phyloP scores from a whole-genome alignment of 2,113 vertebrate genomes.

The Rhagologus leucostigma region DNA sequence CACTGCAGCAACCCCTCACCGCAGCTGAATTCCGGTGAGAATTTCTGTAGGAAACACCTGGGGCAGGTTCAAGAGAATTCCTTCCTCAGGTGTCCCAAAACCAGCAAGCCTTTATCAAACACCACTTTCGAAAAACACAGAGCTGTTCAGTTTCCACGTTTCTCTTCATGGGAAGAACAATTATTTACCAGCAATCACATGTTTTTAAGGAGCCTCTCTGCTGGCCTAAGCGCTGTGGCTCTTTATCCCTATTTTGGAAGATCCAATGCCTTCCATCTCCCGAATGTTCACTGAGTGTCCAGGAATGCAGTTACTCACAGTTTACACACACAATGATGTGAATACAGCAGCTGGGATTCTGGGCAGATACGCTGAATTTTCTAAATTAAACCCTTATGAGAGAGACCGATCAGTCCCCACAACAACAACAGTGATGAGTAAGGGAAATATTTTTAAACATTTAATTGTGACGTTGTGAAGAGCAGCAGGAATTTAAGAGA shows the following conservation, averaged over 20 bases:
- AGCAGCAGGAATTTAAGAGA: not conserved
- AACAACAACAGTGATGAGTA: not conserved
- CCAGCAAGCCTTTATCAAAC: not conserved
- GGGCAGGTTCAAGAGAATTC: not conserved
- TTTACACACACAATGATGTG: not conserved
- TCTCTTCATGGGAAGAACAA: not conserved
- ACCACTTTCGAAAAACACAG: not conserved
- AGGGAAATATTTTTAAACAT: constrained; percentile 16
- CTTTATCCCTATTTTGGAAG: not conserved
- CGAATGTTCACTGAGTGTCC: not conserved
- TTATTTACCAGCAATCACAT: not conserved
- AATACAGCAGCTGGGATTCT: not conserved
- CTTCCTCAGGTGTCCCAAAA: not conserved
- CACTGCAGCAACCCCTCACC: no score
- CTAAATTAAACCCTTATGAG: not conserved
- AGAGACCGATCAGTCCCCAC: not conserved
- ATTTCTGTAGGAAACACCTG: accelerated
- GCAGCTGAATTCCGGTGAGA: not conserved
- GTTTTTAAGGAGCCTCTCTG: not conserved
- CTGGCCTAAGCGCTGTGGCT: not conserved
- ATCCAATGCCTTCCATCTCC: not conserved
- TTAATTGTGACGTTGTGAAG: not conserved
- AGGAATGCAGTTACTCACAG: not conserved
- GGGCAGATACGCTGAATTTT: not conserved
- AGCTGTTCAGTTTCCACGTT: not conserved